phyloP scores from a whole-genome alignment of 1,140 invertebrate genomes.

The Hylaeus anthracinus region DNA sequence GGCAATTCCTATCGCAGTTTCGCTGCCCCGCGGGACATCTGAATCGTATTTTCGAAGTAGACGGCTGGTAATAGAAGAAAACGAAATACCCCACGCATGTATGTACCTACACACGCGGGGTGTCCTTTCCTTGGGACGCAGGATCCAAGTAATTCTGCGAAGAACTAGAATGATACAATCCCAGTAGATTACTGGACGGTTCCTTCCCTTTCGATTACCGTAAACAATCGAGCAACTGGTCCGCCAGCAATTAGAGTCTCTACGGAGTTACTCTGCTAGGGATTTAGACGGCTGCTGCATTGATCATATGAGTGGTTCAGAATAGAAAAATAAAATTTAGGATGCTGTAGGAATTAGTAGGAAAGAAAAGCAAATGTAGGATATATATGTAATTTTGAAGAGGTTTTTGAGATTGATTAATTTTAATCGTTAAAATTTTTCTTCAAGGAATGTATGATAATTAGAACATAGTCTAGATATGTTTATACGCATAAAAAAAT shows the following conservation, averaged over 20 bases:
- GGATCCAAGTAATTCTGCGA: neutral
- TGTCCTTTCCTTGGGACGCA: neutral
- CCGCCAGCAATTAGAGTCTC: neutral
- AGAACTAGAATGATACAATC: neutral
- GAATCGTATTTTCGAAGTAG: conserved; percentile 39
- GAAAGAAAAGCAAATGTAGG: too few relatives aligned
- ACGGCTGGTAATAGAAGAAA: conserved; percentile 10
- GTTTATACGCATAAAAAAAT: too few relatives aligned
- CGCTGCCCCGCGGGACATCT: neutral
- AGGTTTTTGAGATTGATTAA: too few relatives aligned
- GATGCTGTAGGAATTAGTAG: too few relatives aligned
- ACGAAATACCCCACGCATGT: neutral
- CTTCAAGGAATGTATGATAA: too few relatives aligned
- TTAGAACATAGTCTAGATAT: too few relatives aligned
- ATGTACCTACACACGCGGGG: neutral
- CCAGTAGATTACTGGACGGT: neutral
- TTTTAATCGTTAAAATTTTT: too few relatives aligned
- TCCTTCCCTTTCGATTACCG: neutral
- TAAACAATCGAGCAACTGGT: neutral
- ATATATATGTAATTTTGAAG: too few relatives aligned
- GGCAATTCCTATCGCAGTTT: conserved; percentile 16
- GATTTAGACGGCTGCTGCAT: too few relatives aligned
- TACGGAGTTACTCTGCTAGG: too few relatives aligned
- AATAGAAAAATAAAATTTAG: too few relatives aligned
- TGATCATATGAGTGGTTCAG: too few relatives aligned